Evolutionary conservation across 1,140 invertebrate genomes (phyloP), one percentile per base, ranked within the genome.

Genomic region (Cyrtorhinus lividipennis): DNA sequence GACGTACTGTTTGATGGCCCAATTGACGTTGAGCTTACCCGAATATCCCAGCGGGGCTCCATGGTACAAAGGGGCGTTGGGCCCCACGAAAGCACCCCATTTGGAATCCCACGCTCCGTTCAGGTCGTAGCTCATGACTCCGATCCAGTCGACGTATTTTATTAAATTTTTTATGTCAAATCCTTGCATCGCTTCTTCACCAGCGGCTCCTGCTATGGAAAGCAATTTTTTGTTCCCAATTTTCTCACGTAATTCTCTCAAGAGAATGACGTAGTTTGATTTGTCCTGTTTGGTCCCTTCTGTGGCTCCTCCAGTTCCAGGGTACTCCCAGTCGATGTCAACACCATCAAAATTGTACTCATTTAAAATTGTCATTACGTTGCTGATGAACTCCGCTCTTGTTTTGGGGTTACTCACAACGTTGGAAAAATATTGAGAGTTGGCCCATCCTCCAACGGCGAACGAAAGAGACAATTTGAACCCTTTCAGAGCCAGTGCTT

Each of bases 291-390:
- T 63, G 13, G 59, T 59, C 12, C 66, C 66, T 57, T 66, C 65
- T 18, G 58, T 62, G 1, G 65, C 66, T n/a, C 66, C 66, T 25
- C 66, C 66, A 3, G 66, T 66, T 0, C 66, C 81, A 59, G 83
- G 80, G 69, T 81, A 81, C 48, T 80, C 74, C 81, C 81, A 83
- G 66, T 83, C 77, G 13, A 83, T 68, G 68, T 83, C 81, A 5
- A 81, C 70, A 0, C 81, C 81, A 67, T 83, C 81, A 65, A 83
- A 82, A 61, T 76, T 74, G 65, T 81, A 78, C 57, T 77, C 73
- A 65, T 75, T 73, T 38, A 82, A 67, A 64, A 81, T 78, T 63
- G 67, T 71, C 3, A 84, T 71, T n/a, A 80, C 77, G 30, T 81
- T 82, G 15, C 78, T 73, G 12, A 85, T 79, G 67, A 87, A 87